Conservation (phyloP, 2,888 invertebrate genomes). For the Branchipolynoe longqiensis region DNA sequence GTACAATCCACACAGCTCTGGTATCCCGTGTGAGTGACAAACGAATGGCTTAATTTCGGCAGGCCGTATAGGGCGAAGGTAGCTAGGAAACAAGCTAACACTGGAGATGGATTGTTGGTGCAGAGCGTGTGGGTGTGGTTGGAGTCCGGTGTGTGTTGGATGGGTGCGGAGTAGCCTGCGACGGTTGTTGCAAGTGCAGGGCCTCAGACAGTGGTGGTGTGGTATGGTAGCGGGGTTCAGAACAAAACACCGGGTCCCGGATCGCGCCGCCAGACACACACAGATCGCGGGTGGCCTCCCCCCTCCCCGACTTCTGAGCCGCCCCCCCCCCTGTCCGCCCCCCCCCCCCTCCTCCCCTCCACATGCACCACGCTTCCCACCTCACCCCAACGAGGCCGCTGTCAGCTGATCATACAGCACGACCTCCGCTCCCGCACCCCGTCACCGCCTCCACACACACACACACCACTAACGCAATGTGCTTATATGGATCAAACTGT, state of each 20-base stretch:
- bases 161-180: neutral
- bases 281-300: slow-evolving; percentile 39
- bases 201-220: neutral
- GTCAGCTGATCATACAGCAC: too few relatives aligned
- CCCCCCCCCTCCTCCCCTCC: neutral
- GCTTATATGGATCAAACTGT: too few relatives aligned
- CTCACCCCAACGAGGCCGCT: too few relatives aligned
- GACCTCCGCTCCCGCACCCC: neutral
- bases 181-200: neutral
- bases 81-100: too few relatives aligned
- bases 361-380: neutral
- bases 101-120: too few relatives aligned
- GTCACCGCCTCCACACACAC: neutral
- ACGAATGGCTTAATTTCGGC: too few relatives aligned
- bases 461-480: neutral
- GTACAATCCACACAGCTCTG: too few relatives aligned
- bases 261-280: slow-evolving; percentile 37
- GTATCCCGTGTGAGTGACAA: too few relatives aligned
- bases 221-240: slow-evolving; percentile 32
- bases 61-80: too few relatives aligned
- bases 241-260: slow-evolving; percentile 16
- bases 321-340: neutral
- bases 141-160: neutral
- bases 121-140: too few relatives aligned
- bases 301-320: too few relatives aligned